A percentile compares a stretch with the other conserved stretches of the same genome.
These are phyloP conservation scores for Aleiodes testaceus DNA, from an alignment of 2,888 invertebrate genomes.

Conservation along the genomic window DNA sequence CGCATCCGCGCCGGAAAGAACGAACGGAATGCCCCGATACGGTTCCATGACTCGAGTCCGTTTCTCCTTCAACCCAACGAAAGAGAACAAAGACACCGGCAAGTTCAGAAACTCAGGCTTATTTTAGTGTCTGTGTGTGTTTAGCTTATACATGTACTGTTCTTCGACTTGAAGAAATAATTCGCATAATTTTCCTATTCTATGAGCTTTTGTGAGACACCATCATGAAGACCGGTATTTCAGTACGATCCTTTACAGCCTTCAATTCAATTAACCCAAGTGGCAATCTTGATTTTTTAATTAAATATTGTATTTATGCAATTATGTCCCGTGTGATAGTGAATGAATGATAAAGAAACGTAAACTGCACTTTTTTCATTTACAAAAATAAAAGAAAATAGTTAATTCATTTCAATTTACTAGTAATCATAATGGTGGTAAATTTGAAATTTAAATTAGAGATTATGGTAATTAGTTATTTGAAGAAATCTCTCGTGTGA, in stretches of 20 bases:
- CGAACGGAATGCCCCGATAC: conserved; percentile 44
- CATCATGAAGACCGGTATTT: conserved; percentile 14
- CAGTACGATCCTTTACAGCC: not conserved
- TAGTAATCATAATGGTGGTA: conserved; percentile 22
- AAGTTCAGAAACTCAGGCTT: not conserved
- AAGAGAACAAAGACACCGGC: conserved; percentile 45
- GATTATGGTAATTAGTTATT: conserved; percentile 30
- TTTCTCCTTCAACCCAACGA: conserved; percentile 37
- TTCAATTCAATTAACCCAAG: conserved; percentile 68
- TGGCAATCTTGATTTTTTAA: conserved; percentile 69
- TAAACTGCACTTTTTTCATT: conserved; percentile 30
- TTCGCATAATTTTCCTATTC: conserved; percentile 66
- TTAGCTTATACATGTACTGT: conserved; percentile 35
- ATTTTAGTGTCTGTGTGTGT: not conserved
- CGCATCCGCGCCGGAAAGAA: conserved; percentile 47
- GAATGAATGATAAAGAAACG: conserved; percentile 59
- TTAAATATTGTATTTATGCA: conserved; percentile 70
- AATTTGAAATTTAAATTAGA: conserved; percentile 30
- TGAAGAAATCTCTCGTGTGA: too few species aligned
- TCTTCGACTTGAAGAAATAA: conserved; percentile 41
- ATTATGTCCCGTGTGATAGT: conserved; percentile 66
- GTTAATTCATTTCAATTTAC: conserved; percentile 19
- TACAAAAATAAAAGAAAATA: not conserved
- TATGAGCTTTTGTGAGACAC: conserved; percentile 44
- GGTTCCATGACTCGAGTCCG: conserved; percentile 42